A percentile compares a stretch with the other conserved stretches of the same genome.
Evolutionary conservation across 2,888 invertebrate species (phyloP).

Genomic region (Agonum fuliginosum): DNA sequence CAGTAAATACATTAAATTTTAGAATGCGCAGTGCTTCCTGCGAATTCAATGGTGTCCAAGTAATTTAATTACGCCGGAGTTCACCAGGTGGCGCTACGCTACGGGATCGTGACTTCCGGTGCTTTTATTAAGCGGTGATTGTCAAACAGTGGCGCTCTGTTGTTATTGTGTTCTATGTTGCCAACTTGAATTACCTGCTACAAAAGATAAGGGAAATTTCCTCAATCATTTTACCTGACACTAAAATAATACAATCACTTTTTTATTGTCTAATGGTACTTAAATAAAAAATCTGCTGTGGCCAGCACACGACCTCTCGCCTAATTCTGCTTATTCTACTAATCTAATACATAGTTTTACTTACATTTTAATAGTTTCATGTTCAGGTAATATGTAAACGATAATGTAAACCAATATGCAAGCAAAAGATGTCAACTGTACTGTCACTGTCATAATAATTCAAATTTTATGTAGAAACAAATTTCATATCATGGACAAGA

Average conservation of each 20-base stretch:
- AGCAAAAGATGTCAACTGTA: no score
- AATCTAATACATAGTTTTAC: no score
- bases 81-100: constrained; percentile 52
- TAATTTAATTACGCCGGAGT: constrained; percentile 55
- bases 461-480: no score
- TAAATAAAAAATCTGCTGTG: no score
- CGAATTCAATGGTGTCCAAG: constrained; percentile 57
- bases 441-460: no score
- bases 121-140: constrained; percentile 39
- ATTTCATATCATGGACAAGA: no score
- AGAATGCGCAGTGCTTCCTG: constrained; percentile 47
- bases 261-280: no score
- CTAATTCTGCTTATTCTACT: no score
- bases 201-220: constrained; percentile 17
- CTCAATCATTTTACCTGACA: constrained; percentile 22
- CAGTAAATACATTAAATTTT: constrained; percentile 54
- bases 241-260: neutral
- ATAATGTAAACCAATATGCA: no score
- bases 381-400: no score
- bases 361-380: no score
- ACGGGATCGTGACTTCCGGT: constrained; percentile 34
- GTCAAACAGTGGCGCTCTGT: constrained; percentile 31
- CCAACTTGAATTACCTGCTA: constrained; percentile 30
- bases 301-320: no score
- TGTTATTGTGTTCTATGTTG: constrained; percentile 33